Evolutionary conservation across 2,797 vertebrate species (phyloP), one percentile per base, ranked within the genome.

Genomic region (Xenops minutus): DNA sequence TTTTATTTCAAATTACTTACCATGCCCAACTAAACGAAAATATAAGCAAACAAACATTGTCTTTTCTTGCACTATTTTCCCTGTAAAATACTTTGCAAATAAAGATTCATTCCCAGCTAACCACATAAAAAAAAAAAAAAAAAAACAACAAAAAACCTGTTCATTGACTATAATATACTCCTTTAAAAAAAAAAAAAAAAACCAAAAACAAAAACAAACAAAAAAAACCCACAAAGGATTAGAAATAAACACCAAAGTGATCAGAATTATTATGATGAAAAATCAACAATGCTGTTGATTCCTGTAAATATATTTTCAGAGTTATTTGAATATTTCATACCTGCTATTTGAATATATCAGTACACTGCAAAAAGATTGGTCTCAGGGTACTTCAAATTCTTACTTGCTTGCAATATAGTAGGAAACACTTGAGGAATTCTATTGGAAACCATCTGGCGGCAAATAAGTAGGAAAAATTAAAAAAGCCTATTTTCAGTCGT

Each of bases 381-480:
- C n/a, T 76, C 76, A 81, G 52, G 67, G 34, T 29, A 56, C 74
- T 88, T 85, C 14, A 18, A 21, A 89, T 86, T 86, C 59, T 84
- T 92, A 82, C 41, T 94, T 89, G 48, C 27, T n/a, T 61, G 27
- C 23, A 79, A 75, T 68, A 77, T 56, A 44, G 30, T 49, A 93
- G 89, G 89, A 95, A 97, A 85, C 36, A 78, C 85, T 97, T 93
- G 73, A 92, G 41, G 71, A 66, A 80, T 49, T 85, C 79, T 89
- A 17, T 76, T 92, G 73, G 62, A 97, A 94, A 69, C 83, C 86
- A 96, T 92, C 89, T 85, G 89, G 62, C 46, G 90, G 71, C 46
- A 82, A 97, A 86, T 89, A 97, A 88, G 41, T n/a, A 91, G 51
- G 75, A 95, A 75, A 90, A 91, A 95, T 73, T 91, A 64, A 96